A percentile compares a stretch with the other conserved stretches of the same genome.
Evolutionary conservation across 2,888 invertebrate species (phyloP).

Genomic region (Metacarcinus magister): DNA sequence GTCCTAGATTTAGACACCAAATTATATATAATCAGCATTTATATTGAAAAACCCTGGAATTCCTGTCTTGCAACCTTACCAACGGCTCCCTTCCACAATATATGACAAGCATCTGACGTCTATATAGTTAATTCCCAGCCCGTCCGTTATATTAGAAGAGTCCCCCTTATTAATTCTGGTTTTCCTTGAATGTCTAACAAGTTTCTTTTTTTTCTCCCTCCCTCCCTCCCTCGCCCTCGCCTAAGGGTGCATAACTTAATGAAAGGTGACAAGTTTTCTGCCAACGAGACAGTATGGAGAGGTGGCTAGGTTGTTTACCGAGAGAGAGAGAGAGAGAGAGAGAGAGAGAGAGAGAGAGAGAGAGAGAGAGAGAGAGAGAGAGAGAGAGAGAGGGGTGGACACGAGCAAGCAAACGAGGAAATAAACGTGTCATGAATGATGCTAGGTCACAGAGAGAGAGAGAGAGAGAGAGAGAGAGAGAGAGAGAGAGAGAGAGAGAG

Average conservation of each 20-base stretch:
- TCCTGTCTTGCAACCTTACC: too few species aligned
- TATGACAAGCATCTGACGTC: too few species aligned
- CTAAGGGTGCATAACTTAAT: neutral
- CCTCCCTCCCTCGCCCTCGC: neutral
- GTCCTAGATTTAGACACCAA: neutral
- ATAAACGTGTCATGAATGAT: neutral
- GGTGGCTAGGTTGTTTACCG: neutral
- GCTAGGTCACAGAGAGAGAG: neutral
- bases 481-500: conserved; percentile 4
- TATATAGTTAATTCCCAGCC: too few species aligned
- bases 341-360: too few species aligned
- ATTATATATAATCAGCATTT: too few species aligned
- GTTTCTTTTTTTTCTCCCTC: neutral
- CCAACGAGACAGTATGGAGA: neutral
- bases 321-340: too few species aligned
- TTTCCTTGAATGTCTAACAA: neutral
- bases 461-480: conserved; percentile 7
- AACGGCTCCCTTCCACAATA: too few species aligned
- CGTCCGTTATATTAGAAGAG: neutral
- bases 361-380: neutral
- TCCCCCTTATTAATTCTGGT: neutral
- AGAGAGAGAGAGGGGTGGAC: neutral
- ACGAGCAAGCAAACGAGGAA: neutral
- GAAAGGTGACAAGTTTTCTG: neutral
- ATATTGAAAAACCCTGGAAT: too few species aligned